Percentiles rank a stretch among this genome's conserved stretches.
Evolutionary conservation across 2,113 vertebrate genomes (phyloP).

Genomic region (Ornithorhynchus anatinus): DNA sequence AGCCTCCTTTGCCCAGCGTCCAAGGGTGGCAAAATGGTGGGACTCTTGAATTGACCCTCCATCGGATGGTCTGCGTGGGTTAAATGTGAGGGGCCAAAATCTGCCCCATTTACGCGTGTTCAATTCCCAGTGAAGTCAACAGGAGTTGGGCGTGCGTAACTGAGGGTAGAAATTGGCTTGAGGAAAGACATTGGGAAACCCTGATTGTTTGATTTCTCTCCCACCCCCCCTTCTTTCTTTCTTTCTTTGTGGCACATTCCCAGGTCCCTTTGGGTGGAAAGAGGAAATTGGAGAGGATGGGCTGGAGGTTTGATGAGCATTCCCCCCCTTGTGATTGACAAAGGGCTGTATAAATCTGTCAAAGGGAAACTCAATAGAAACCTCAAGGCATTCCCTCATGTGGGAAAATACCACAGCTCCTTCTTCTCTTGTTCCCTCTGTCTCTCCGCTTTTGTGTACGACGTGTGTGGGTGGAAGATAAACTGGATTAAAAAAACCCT

Average conservation of each 20-base stretch:
- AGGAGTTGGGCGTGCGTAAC: not conserved
- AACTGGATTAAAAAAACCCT: conserved; percentile 71
- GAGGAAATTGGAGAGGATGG: conserved; percentile 59
- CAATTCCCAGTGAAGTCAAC: conserved; percentile 8
- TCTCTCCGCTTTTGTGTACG: conserved; percentile 61
- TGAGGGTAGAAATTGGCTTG: not conserved
- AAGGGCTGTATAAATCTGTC: conserved; percentile 61
- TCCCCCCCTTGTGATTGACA: conserved; percentile 67
- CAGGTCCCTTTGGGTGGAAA: conserved; percentile 48
- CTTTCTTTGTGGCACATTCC: conserved; percentile 45
- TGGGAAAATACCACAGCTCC: conserved; percentile 64
- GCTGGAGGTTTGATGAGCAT: conserved; percentile 44
- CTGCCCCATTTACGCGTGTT: not conserved
- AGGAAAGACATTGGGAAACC: not conserved
- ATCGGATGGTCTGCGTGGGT: not conserved
- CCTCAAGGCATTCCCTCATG: conserved; percentile 67
- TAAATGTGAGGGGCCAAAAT: not conserved
- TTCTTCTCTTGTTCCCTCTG: conserved; percentile 42
- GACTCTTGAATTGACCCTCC: too few species aligned
- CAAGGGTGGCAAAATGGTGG: too few species aligned
- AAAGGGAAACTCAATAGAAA: conserved; percentile 63
- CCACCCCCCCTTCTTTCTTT: not conserved
- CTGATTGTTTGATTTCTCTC: not conserved
- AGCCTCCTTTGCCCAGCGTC: not conserved
- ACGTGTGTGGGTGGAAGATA: conserved; percentile 70